Evolutionary conservation across 2,888 invertebrate genomes (phyloP), one percentile per base, ranked within the genome.

Genomic region (Tanytarsus gracilentus): DNA sequence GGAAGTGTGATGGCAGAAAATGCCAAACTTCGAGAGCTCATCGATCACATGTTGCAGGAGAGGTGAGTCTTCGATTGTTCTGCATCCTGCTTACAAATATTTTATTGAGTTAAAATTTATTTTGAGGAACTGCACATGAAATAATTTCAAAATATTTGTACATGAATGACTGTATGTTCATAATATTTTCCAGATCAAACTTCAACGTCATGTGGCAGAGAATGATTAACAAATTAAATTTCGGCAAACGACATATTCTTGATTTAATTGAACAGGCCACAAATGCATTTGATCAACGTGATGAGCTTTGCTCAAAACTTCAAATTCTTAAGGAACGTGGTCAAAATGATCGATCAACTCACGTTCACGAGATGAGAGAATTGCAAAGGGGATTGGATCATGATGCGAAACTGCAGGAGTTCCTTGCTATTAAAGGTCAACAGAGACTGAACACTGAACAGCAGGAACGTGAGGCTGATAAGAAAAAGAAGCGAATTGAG

Each of bases 211-310:
- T 88, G 63, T 91, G 91, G 83, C 83, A 85, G 68, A 83, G 83
- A 66, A 78, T 91, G 68, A 81, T 88, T 36, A 81, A 81, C 50
- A 83, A 88, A 61, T 77, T 92, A 53, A 84, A 84, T 68, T 79
- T 81, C 36, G 87, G 91, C 1, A 90, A 93, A 68, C 84, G 84
- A 62, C 82, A 86, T 67, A 89, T 92, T 69, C 80, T 88, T 65
- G 91, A 91, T 68, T 75, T 92, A 61, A 87, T 95, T 62, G 93
- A 94, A 66, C 87, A 88, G 66, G 88, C 93, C 0, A 93, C 90
- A 21, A 76, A 85, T 39, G 88, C 93, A 1, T 95, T 91, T 68
- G 92, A 93, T 73, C 89, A 91, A 72, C 78, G 93, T 63, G 92
- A 86, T 70, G 86, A 87, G 69, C 81, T 86, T 73, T 83, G 86